These are phyloP conservation scores for Microtus montanus DNA, from an alignment of 2,113 vertebrate genomes.

Conservation along the genomic window DNA sequence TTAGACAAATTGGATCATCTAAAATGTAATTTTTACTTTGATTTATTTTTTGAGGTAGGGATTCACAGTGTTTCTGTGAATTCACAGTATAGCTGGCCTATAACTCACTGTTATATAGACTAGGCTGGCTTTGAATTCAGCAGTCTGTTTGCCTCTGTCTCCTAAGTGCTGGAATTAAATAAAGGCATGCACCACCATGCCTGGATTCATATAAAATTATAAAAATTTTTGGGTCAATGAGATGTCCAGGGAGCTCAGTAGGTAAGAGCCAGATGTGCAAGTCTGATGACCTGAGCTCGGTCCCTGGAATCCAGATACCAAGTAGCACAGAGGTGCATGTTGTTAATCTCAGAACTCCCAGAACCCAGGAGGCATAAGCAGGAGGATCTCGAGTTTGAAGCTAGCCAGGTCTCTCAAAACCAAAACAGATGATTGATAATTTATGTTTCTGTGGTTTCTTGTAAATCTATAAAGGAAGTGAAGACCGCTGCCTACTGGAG, in stretches of 20 bases:
- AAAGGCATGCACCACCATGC: background rate
- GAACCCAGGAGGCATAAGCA: background rate
- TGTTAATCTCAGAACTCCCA: background rate
- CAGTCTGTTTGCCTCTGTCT: background rate
- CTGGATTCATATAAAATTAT: background rate
- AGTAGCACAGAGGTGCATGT: background rate
- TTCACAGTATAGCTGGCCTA: background rate
- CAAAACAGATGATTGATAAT: background rate
- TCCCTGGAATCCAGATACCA: background rate
- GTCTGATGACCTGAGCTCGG: background rate
- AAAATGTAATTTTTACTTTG: background rate
- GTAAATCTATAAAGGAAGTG: background rate
- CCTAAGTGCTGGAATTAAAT: background rate
- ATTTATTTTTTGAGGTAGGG: background rate
- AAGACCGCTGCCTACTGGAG: background rate
- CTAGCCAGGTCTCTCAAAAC: background rate
- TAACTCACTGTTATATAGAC: background rate
- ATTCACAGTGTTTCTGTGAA: too few species aligned
- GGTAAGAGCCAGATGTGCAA: background rate
- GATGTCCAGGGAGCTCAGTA: background rate
- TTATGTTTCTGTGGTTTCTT: background rate
- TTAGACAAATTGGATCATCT: background rate
- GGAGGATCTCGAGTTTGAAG: background rate
- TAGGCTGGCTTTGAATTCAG: background rate
- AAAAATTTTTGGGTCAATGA: background rate